Base-by-base conservation (phyloP, 2,888 invertebrate species). In the Coleophora flavipennella region DNA sequence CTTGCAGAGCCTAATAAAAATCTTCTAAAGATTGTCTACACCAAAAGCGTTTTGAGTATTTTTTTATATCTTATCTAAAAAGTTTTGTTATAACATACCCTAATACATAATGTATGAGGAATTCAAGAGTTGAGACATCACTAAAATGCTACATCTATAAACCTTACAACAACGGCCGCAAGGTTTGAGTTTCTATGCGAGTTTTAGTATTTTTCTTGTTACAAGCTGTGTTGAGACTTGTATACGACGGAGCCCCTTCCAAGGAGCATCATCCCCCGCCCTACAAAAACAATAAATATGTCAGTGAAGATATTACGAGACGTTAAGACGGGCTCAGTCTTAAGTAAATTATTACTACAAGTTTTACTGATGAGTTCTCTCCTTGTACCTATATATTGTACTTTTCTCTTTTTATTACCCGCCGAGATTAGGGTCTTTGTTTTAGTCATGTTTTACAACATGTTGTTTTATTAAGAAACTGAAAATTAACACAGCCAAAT, bases 271-370 rank as follows among this genome's bases (percentile, higher is more conserved):
- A 53, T 57, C 69, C 72, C 70, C 65, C 67, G 62, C 67, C 79
- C 77, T 66, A 59, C 50, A 46, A 67, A 61, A 72, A 79, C 80
- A 76, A 84, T 84, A 84, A 84, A 84, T 84, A 79, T 84, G 84
- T 81, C 83, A 81, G 75, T 64, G 68, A 62, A 72, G 74, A 77
- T 79, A 81, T 81, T 75, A 80, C 76, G 74, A 61, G 70, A 67
- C 63, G 67, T 59, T 67, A 65, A 71, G 71, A 67, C 67, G 56
- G 58, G 53, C 55, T 53, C 49, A 55, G 55, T 62, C 77, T 71
- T 72, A 72, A 78, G 68, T 80, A 79, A 81, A 81, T 81, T 80
- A 81, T 80, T 77, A 72, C 75, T 57, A 70, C 71, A 77, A 79
- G 69, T 78, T 77, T 75, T 58, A 62, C 67, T 71, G 75, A 78